phyloP scores from a whole-genome alignment of 2,888 invertebrate genomes.

The Philhelius pedissequus region DNA sequence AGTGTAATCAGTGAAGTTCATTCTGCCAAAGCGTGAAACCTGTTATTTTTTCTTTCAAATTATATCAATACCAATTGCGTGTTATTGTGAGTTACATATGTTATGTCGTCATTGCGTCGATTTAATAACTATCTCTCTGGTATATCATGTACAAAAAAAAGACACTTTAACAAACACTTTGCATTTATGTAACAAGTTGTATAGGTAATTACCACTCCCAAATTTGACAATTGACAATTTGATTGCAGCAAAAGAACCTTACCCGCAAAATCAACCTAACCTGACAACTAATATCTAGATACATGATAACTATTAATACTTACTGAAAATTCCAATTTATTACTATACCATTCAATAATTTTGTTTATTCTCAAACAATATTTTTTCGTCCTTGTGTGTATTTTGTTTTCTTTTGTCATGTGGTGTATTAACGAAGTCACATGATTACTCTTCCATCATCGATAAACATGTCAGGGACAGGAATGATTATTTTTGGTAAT shows the following conservation, averaged over 20 bases:
- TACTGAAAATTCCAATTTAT: conserved; percentile 28
- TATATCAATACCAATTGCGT: neutral
- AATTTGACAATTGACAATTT: conserved; percentile 50
- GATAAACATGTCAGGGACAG: conserved; percentile 32
- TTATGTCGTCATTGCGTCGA: neutral
- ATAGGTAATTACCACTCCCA: conserved; percentile 48
- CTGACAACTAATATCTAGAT: neutral
- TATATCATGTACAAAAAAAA: neutral
- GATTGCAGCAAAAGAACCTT: conserved; percentile 3
- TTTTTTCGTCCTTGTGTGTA: neutral
- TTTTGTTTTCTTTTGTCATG: neutral
- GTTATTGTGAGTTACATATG: neutral
- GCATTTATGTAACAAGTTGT: conserved; percentile 13
- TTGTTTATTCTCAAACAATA: conserved; percentile 48
- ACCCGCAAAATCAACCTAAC: neutral
- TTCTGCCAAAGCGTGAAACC: neutral
- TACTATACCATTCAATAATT: conserved; percentile 53
- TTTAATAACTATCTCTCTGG: neutral
- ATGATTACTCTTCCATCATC: conserved; percentile 22
- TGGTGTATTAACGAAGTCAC: conserved; percentile 14
- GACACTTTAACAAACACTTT: conserved; percentile 3
- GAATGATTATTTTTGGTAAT: conserved; percentile 51
- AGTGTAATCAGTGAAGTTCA: neutral
- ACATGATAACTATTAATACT: conserved; percentile 16
- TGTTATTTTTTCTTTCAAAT: neutral